Evolutionary conservation across 2,888 invertebrate genomes (phyloP), one percentile per base, ranked within the genome.

Genomic region (Erebia palarica): DNA sequence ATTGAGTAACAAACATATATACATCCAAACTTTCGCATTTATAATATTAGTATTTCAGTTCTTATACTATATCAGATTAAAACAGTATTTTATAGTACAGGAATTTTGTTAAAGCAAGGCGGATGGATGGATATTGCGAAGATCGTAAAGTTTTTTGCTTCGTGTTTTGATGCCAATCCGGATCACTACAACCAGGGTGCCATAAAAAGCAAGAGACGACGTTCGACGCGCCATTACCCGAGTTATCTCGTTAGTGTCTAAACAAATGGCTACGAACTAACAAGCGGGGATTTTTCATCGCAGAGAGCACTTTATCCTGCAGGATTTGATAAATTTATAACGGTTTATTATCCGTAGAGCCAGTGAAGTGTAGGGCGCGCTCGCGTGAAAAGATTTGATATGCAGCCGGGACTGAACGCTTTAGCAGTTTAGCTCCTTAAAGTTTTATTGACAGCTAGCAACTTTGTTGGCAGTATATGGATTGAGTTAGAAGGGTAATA

Each of bases 201-300:
- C 53, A 55, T 65, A 55, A 72, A 73, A 68, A 60, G 36, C 42
- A 65, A 49, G 53, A 68, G 55, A 36, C 60, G 42, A 44, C 27
- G 69, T 66, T 73, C 73, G 66, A 73, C 73, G 68, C 60, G 72
- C 68, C 71, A 76, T 73, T 73, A 74, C 67, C 55, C 64, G 68
- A 75, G 75, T 75, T 75, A 75, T 73, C 76, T 76, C 71, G 76
- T 76, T 76, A 76, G 73, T 68, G 73, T 68, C 71, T 70, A 74
- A 72, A 75, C 73, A 76, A 74, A 76, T 76, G 75, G 69, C 73
- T 70, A 57, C 64, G 64, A 70, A 73, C 73, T 76, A 76, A 75
- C 76, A 76, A 75, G 75, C 69, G 70, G 60, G 65, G 69, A 76
- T 76, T 76, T 76, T 74, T 76, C 76, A 75, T 69, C 55, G 71